phyloP scores from a whole-genome alignment of 2,113 vertebrate genomes.

The Pyxicephalus adspersus region DNA sequence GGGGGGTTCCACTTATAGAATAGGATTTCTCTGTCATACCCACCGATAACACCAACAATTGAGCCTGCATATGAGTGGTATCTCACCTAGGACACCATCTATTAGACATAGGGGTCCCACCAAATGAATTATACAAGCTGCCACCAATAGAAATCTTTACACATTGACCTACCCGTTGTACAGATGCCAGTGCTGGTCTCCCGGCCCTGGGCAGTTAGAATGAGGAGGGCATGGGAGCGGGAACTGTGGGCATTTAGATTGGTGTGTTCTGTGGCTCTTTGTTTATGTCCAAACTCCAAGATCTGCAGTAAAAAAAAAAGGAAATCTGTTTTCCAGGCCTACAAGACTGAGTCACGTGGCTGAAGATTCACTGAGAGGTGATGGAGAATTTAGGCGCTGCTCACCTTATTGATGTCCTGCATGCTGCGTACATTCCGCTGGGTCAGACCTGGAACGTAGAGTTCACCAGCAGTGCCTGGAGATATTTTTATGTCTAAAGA shows the following conservation, averaged over 20 bases:
- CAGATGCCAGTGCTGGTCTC: conserved; percentile 85
- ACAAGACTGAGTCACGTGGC: no score
- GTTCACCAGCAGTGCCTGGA: conserved; percentile 89
- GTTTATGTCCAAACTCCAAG: conserved; percentile 86
- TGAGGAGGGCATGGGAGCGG: conserved; percentile 92
- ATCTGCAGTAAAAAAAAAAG: conserved; percentile 69
- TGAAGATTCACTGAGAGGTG: not conserved
- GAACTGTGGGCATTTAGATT: conserved; percentile 95
- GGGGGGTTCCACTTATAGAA: no score
- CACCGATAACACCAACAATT: no score
- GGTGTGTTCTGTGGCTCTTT: conserved; percentile 89
- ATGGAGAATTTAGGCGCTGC: not conserved
- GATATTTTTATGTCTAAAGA: conserved; percentile 95
- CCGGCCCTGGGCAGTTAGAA: conserved; percentile 81
- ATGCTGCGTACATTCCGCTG: conserved; percentile 85
- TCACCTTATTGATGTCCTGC: conserved; percentile 92
- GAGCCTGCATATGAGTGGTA: no score
- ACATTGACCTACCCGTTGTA: conserved; percentile 80
- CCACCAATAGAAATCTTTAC: no score
- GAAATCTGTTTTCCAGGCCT: not conserved
- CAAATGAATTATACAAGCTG: no score
- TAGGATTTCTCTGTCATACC: no score
- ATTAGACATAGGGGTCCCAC: no score
- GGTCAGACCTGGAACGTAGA: conserved; percentile 89
- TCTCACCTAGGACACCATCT: no score